Evolutionary conservation across 2,888 invertebrate species (phyloP).

Genomic region (Axea sp.): DNA sequence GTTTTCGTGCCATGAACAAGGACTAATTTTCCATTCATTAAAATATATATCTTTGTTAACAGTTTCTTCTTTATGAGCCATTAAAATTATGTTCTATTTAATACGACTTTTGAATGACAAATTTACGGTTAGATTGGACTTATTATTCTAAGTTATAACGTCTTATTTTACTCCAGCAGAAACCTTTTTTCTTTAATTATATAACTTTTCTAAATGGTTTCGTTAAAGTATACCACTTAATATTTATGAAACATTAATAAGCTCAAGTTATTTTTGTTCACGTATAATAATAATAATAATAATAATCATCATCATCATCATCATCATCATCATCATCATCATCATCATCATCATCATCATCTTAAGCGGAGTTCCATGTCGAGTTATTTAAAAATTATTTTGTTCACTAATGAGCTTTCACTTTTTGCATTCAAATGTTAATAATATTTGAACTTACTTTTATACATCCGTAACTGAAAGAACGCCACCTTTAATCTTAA

Average conservation of each 20-base stretch:
- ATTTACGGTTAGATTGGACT: constrained; percentile 18
- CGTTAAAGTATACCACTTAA: constrained; percentile 4
- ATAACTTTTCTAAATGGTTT: constrained; percentile 11
- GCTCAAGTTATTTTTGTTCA: too few species aligned
- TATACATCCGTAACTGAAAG: too few species aligned
- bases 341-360: too few species aligned
- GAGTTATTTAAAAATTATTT: too few species aligned
- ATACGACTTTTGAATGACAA: constrained; percentile 34
- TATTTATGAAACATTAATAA: constrained; percentile 10
- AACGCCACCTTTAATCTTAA: too few species aligned
- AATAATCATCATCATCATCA: too few species aligned
- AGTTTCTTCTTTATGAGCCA: constrained; percentile 22
- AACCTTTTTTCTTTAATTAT: constrained; percentile 7
- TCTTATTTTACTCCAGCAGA: constrained; percentile 12
- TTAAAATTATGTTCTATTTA: constrained; percentile 31
- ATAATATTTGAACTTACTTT: too few species aligned
- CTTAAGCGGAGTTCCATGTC: too few species aligned
- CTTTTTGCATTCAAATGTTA: too few species aligned
- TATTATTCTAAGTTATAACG: constrained; percentile 20
- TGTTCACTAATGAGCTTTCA: too few species aligned
- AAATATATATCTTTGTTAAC: constrained; percentile 27
- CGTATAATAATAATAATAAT: too few species aligned
- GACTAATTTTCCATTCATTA: constrained; percentile 39
- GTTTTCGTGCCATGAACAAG: constrained; percentile 37
- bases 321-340: too few species aligned